A percentile compares a stretch with the other conserved stretches of the same genome.
These are phyloP conservation scores for Diglossa cyanea DNA, from an alignment of 2,797 vertebrate genomes.

Conservation along the genomic window DNA sequence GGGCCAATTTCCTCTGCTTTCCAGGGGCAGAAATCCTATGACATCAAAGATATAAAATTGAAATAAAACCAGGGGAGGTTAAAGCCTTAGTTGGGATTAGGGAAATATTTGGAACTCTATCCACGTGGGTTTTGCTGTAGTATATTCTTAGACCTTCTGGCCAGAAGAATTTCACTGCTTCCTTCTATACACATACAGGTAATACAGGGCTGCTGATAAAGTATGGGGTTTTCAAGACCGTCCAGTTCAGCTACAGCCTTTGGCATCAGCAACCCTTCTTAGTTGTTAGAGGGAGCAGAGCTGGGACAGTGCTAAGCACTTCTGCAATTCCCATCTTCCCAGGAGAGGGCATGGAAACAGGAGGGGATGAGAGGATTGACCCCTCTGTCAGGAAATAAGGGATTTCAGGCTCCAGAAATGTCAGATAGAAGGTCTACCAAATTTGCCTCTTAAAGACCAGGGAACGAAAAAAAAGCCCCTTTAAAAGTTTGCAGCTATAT, in stretches of 20 bases:
- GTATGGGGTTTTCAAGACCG: neutral
- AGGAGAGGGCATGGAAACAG: neutral
- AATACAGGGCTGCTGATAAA: neutral
- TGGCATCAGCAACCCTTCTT: neutral
- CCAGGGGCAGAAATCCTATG: neutral
- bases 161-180: neutral
- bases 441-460: neutral
- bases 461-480: neutral
- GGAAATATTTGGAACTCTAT: neutral
- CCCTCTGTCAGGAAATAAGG: neutral
- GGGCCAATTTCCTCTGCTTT: neutral
- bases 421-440: neutral
- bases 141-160: neutral
- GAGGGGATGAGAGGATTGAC: neutral
- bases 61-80: neutral
- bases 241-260: neutral
- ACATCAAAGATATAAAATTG: neutral
- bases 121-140: neutral
- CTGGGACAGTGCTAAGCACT: fast-evolving
- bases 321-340: neutral
- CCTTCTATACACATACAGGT: neutral
- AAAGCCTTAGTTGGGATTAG: neutral
- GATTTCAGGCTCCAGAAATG: neutral
- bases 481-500: neutral
- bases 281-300: neutral